Percentiles rank a stretch among this genome's conserved stretches.
Evolutionary conservation across 2,888 invertebrate genomes (phyloP).

Genomic region (Ptychoptera albimana): DNA sequence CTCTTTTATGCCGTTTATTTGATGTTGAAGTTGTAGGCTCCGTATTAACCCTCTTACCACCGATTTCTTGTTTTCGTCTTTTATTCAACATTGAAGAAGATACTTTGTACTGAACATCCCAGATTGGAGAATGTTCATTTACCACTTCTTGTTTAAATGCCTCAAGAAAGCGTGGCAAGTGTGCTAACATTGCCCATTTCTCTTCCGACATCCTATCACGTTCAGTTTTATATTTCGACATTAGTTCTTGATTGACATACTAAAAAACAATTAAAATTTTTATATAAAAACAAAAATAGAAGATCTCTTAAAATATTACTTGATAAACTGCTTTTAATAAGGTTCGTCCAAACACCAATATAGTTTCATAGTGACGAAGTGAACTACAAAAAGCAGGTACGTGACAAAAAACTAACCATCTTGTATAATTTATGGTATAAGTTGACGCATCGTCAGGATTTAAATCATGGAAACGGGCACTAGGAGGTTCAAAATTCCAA

Average conservation of each 20-base stretch:
- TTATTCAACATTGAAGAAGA: conserved; percentile 25
- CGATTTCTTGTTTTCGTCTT: conserved; percentile 18
- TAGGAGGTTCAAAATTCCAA: conserved; percentile 87
- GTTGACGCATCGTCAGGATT: conserved; percentile 69
- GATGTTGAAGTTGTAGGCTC: conserved; percentile 10
- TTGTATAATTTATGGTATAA: conserved; percentile 82
- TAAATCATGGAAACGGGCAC: conserved; percentile 53
- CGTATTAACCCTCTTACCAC: conserved; percentile 20
- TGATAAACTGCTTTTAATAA: conserved; percentile 68
- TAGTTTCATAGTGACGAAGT: conserved; percentile 76
- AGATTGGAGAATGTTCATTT: conserved; percentile 73
- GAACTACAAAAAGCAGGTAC: conserved; percentile 93
- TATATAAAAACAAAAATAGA: neutral
- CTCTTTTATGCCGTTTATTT: conserved; percentile 5
- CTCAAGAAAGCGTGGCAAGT: conserved; percentile 84
- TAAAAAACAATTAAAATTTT: conserved; percentile 25
- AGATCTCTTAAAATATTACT: neutral
- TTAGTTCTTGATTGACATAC: conserved; percentile 68
- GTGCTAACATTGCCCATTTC: conserved; percentile 61
- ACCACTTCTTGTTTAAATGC: conserved; percentile 79
- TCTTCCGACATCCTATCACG: conserved; percentile 81
- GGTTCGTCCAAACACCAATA: conserved; percentile 79
- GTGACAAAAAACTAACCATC: conserved; percentile 93
- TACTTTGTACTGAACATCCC: conserved; percentile 77
- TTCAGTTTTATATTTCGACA: conserved; percentile 82